Evolutionary conservation across 2,888 invertebrate genomes (phyloP), one percentile per base, ranked within the genome.

Genomic region (Scotopteryx bipunctaria): DNA sequence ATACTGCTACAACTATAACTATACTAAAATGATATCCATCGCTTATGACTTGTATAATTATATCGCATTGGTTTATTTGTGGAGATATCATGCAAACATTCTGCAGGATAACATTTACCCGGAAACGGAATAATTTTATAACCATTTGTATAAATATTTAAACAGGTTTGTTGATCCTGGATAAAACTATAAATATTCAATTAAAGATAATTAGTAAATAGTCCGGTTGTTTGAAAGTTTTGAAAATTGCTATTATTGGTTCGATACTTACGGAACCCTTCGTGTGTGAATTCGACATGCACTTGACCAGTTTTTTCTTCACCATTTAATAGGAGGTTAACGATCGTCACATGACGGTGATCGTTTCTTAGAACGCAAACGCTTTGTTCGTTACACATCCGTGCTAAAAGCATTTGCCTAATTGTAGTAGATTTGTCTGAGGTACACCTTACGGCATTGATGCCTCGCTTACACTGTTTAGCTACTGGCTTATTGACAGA

Each of bases 381-480:
- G 38, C 48, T 27, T 40, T 40, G 55, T 48, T 48, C 51, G 53
- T 49, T 57, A 49, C 60, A 63, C 61, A 59, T 63, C 61, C 65
- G 59, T 64, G 69, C 66, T 75, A 68, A 73, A 74, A 75, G 73
- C 76, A 75, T 78, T 73, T 71, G 68, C 71, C 67, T 78, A 78
- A 78, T 78, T 77, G 75, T 69, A 47, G 57, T 49, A 76, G 76
- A 78, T 78, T 78, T 76, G 75, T 78, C 76, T 73, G 61, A 66
- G 71, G 69, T 68, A 67, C 66, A 68, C 68, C 64, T 32, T 63
- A 47, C 42, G 35, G 42, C 25, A 25, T 16, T 27, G 42, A 17
- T 25, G 50, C 19, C 27, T 38, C 42, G 50, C 57, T 62, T 47
- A 15, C 0, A 51, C 14, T 13, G 8, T 15, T 35, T 27, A 57